Base-by-base conservation (phyloP, 2,888 invertebrate genomes). In the Buathra laborator region DNA sequence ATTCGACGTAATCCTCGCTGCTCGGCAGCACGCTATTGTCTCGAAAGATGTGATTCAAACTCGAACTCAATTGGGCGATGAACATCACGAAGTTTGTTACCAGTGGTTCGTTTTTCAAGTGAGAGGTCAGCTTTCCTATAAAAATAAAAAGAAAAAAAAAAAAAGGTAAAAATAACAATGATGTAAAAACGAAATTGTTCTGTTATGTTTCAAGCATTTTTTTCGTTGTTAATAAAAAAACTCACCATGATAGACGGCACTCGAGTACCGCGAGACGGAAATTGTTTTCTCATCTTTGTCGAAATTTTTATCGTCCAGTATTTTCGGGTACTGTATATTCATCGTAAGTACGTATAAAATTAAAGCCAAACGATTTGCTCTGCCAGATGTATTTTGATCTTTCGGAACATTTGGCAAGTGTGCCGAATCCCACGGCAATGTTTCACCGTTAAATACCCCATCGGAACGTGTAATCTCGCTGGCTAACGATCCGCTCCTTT, bases 51-150 rank as follows among this genome's bases (percentile, higher is more conserved):
- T 86, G 88, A 10, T 92, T 87, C 43, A 96, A 92, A 85, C 94
- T 94, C 1, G 91, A 90, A 75, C 95, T 95, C 59, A 95, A 94
- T 46, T 93, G 90, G 7, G 94, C 89, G 2, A 95, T 88, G 83
- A 96, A 94, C n/a, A 90, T 89, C 0, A 94, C 92, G 88, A 96
- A 95, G 83, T 95, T 90, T 71, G 94, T 94, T 24, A 96, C 92
- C 43, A 96, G 93, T 0, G 95, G 95, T 90, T 92, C 88, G 43
- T 91, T 95, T 94, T 89, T 95, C 94, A 85, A 94, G 92, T 90
- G 95, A 94, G 90, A 95, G 94, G 37, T 94, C 93, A 87, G 95
- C 89, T 88, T 93, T 92, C 76, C 95, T 95, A 56, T 89, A 92
- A 81, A 7, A 48, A 24, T 7, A 3, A 32, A 48, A 14, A 7